Evolutionary conservation across 2,888 invertebrate species (phyloP).

Genomic region (Cistogaster globosa): DNA sequence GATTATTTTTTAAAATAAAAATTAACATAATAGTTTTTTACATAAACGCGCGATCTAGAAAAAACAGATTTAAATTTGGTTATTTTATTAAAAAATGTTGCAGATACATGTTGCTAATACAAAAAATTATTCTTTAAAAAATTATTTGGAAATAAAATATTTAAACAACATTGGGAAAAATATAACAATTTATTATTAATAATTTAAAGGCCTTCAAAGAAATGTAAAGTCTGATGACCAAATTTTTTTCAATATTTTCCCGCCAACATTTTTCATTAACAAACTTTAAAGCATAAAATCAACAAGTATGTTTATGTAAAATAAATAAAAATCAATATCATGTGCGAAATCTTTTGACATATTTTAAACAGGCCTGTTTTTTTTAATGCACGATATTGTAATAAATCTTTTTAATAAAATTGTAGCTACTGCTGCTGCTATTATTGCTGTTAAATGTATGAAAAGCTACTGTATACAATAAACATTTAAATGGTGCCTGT

Average conservation of each 20-base stretch:
- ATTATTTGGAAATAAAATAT: not conserved
- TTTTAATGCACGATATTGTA: constrained; percentile 74
- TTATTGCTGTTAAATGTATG: constrained; percentile 39
- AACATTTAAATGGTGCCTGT: constrained; percentile 61
- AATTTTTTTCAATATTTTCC: constrained; percentile 26
- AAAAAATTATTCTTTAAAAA: not conserved
- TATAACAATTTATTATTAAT: too few relatives aligned
- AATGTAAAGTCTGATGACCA: not conserved
- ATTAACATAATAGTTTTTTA: not conserved
- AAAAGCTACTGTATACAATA: constrained; percentile 65
- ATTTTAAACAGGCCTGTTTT: constrained; percentile 72
- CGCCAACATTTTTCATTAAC: not conserved
- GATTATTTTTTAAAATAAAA: constrained; percentile 1
- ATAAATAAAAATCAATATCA: constrained; percentile 67
- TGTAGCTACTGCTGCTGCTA: constrained; percentile 30
- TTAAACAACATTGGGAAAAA: too few relatives aligned
- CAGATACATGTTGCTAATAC: not conserved
- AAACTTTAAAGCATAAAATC: constrained; percentile 55
- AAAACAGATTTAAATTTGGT: not conserved
- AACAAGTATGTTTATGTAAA: constrained; percentile 70
- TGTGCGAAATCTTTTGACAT: constrained; percentile 70
- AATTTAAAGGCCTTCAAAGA: too few relatives aligned
- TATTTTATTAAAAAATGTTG: not conserved
- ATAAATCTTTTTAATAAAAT: constrained; percentile 73
- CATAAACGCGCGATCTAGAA: not conserved